Base-by-base conservation (phyloP, 2,113 vertebrate genomes). In the Tautogolabrus adspersus region DNA sequence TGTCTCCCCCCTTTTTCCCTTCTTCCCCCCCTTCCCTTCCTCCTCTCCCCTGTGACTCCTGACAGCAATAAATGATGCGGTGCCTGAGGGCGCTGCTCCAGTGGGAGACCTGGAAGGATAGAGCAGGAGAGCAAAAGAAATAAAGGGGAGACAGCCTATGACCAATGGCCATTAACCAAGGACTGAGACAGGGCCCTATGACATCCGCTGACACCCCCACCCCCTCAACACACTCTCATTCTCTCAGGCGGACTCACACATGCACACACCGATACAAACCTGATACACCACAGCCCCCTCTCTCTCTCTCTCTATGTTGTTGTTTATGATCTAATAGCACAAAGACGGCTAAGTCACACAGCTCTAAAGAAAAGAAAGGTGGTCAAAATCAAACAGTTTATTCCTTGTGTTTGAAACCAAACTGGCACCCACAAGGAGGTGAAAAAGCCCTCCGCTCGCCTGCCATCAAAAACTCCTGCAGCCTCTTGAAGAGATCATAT, bases 401-500 rank as follows among this genome's bases (percentile, higher is more conserved):
- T 82, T 69, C 73, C 5, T 51, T 38, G 18, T 59, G 65, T 84
- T 79, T 70, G 69, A 78, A 84, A 84, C 60, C 80, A 77, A 81
- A 44, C 21, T 70, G 65, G 79, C 82, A 88, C 78, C 82, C 57
- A 37, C 56, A 82, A 78, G 51, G 47, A 81, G 57, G 75, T 66
- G 72, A 79, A 88, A 86, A 84, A 65, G 6, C 44, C 46, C 52
- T 77, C 73, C 69, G 44, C 61, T 75, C 66, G 93, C 92, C 92
- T 91, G 94, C 95, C 96, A 95, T 92, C 90, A 85, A 94, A 38
- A 95, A 94, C 93, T 89, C 91, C 93, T 93, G 94, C 70, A 95
- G 90, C 96, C 93, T 91, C 92, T 90, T 93, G 94, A 96, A 94
- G 94, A 95, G 95, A 96, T 96, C 96, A 94, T 94, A 94, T 93